These are phyloP conservation scores for Cyprinodon tularosa DNA, from an alignment of 2,113 vertebrate genomes.

Conservation along the genomic window DNA sequence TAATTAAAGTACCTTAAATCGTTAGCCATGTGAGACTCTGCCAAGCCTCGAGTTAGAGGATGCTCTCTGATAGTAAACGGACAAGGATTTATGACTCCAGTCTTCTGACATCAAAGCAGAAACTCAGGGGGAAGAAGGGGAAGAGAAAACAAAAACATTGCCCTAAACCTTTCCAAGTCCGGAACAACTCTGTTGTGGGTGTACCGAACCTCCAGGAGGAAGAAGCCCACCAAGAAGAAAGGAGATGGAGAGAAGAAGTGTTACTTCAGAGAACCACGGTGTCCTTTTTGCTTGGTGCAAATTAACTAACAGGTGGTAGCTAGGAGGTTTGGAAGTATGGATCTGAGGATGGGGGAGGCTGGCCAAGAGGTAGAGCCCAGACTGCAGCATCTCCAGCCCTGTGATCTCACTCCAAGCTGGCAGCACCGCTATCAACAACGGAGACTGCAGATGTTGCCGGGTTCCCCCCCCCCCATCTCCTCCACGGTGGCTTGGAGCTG, in stretches of 20 bases:
- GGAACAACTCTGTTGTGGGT: slow-evolving; percentile 56
- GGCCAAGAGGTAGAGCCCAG: slow-evolving; percentile 83
- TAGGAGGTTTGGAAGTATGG: slow-evolving; percentile 80
- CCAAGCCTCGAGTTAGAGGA: slow-evolving; percentile 67
- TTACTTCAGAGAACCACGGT: slow-evolving; percentile 75
- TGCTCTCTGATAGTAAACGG: slow-evolving; percentile 75
- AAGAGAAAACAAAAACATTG: slow-evolving; percentile 23
- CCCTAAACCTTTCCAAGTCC: slow-evolving; percentile 69
- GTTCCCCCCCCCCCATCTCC: slow-evolving; percentile 70
- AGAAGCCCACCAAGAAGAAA: slow-evolving; percentile 48
- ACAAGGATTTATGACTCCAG: slow-evolving; percentile 73
- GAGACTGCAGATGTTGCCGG: slow-evolving; percentile 84
- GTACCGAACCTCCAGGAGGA: slow-evolving; percentile 41
- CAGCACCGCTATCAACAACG: slow-evolving; percentile 80
- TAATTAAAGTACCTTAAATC: slow-evolving; percentile 78
- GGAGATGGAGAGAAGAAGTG: slow-evolving; percentile 46
- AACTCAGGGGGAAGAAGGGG: slow-evolving; percentile 54
- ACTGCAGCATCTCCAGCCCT: slow-evolving; percentile 77
- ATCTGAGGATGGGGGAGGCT: slow-evolving; percentile 69
- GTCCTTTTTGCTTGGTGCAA: slow-evolving; percentile 75
- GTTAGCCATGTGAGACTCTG: slow-evolving; percentile 68
- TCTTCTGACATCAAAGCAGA: slow-evolving; percentile 76
- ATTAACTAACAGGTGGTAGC: slow-evolving; percentile 84
- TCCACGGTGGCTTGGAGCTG: slow-evolving; percentile 81
- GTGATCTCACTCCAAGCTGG: slow-evolving; percentile 85